Conservation (phyloP, 2,888 invertebrate genomes). For the Agonopterix arenella region DNA sequence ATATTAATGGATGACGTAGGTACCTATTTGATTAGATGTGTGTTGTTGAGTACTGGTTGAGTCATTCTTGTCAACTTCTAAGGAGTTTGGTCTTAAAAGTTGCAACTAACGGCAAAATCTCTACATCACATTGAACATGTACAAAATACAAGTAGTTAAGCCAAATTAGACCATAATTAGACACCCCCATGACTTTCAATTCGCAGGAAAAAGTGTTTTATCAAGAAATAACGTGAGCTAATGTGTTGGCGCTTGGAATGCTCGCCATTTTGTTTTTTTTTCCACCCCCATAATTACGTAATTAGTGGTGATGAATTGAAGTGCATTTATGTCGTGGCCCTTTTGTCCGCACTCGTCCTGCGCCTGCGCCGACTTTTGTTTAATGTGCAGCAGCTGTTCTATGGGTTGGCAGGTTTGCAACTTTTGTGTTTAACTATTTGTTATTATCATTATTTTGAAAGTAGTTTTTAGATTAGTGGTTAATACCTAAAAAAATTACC, state of each 20-base stretch:
- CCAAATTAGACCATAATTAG: background rate
- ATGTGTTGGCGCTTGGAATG: slow-evolving; percentile 65
- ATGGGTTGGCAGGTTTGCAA: slow-evolving; percentile 39
- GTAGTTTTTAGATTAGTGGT: background rate
- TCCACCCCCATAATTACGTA: slow-evolving; percentile 69
- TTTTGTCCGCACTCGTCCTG: slow-evolving; percentile 58
- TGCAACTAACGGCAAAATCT: too few relatives aligned
- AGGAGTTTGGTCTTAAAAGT: too few relatives aligned
- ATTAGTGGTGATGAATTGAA: slow-evolving; percentile 72
- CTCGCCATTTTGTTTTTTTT: slow-evolving; percentile 58
- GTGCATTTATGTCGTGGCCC: slow-evolving; percentile 59
- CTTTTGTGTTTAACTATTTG: slow-evolving; percentile 34
- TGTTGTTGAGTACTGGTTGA: too few relatives aligned
- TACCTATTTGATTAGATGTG: too few relatives aligned
- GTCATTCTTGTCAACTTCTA: too few relatives aligned
- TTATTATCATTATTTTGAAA: background rate
- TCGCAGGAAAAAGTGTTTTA: slow-evolving; percentile 40
- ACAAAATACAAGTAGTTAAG: too few relatives aligned
- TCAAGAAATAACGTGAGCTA: slow-evolving; percentile 61
- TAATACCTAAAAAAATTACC: too few relatives aligned
- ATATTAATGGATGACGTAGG: too few relatives aligned
- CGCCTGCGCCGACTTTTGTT: slow-evolving; percentile 51
- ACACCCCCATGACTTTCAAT: slow-evolving; percentile 53
- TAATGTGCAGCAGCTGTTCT: slow-evolving; percentile 60
- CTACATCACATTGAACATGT: too few relatives aligned